Percentiles rank a stretch among this genome's conserved stretches.
These are phyloP conservation scores for Drosophila neonasuta DNA, from an alignment of 2,888 invertebrate species.

Conservation along the genomic window DNA sequence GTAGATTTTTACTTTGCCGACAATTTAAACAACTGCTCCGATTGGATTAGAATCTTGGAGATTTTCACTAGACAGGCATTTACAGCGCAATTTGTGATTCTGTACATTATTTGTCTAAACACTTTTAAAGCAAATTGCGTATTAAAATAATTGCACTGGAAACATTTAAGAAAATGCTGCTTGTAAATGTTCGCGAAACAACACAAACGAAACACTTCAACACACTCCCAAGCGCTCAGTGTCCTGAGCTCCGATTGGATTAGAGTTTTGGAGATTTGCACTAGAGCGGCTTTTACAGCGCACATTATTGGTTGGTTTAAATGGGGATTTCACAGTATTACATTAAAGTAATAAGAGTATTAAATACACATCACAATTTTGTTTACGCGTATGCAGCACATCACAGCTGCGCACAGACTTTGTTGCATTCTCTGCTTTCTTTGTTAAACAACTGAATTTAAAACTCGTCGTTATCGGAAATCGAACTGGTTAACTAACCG, in stretches of 20 bases:
- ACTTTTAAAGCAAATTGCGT: not conserved
- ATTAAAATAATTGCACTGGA: not conserved
- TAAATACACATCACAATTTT: not conserved
- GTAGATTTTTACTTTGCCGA: not conserved
- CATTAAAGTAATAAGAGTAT: not conserved
- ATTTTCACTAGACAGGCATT: too few relatives aligned
- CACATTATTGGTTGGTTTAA: not conserved
- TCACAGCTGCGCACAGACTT: not conserved
- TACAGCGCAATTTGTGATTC: too few relatives aligned
- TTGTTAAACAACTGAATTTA: not conserved
- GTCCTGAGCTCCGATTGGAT: too few relatives aligned
- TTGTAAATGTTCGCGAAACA: not conserved
- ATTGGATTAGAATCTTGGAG: too few relatives aligned
- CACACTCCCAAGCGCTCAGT: too few relatives aligned
- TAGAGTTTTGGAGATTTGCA: conserved; percentile 3
- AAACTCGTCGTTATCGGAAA: not conserved
- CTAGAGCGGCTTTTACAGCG: not conserved
- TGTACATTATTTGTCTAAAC: not conserved
- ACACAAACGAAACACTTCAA: not conserved
- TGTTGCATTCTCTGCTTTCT: not conserved
- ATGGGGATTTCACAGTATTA: not conserved
- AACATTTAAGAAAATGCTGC: not conserved
- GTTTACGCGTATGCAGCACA: not conserved
- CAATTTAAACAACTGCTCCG: not conserved
- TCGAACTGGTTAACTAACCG: not conserved